Base-by-base conservation (phyloP, 2,888 invertebrate species). In the Lasioglossum morio region DNA sequence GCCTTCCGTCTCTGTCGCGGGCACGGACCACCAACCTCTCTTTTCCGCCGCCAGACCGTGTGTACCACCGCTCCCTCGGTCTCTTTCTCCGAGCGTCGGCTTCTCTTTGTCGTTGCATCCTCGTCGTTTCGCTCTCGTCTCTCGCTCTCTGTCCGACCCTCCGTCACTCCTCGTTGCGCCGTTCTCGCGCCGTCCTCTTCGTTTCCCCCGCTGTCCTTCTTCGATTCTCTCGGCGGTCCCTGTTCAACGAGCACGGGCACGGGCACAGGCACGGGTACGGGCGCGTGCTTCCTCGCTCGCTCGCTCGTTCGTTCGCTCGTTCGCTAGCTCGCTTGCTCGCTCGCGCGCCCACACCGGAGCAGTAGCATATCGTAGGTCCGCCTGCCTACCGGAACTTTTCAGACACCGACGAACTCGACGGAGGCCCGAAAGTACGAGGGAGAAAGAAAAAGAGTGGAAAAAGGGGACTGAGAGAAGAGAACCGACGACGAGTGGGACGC, bases 291-390 rank as follows among this genome's bases (percentile, higher is more conserved):
- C 30, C 69, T 69, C 66, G 34, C 66, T 37, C 19, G 66, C 37
- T 69, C 12, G 66, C 81, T 82, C 87, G 88, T 88, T 87, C 82
- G 85, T 83, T 19, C 19, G 34, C 19, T 34, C 7, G 30, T 30
- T 34, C 19, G 30, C 14, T 63, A 4, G 66, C 81, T 66, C 66
- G 46, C 81, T 84, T 84, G 85, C 88, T 66, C 66, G 66, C 66
- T 66, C 19, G 77, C 81, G 84, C 87, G 88, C 89, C 87, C 84
- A 86, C 85, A 87, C 83, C 89, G 81, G 63, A 90, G 88, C 92
- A 86, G 90, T 92, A 90, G 89, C 92, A 86, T 90, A 92, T 91
- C 91, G 90, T 89, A 87, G 87, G 86, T 82, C 86, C 84, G 89
- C 88, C 88, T 87, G 81, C 77, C 84, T 86, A 91, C 88, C 86